These are phyloP conservation scores for Phoeniculus purpureus DNA, from an alignment of 2,797 vertebrate species.

Conservation along the genomic window DNA sequence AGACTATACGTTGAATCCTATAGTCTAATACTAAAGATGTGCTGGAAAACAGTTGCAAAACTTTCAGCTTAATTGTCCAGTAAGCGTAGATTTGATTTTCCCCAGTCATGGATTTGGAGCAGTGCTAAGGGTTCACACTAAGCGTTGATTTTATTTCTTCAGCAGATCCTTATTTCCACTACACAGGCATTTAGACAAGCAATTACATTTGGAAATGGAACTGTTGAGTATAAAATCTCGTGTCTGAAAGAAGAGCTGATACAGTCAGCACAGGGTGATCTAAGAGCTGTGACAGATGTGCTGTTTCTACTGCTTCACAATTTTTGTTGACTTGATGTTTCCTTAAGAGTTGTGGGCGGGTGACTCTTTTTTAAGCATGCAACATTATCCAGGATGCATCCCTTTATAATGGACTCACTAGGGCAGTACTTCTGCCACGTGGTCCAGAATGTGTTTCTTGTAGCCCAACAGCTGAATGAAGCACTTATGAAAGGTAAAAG, in stretches of 20 bases:
- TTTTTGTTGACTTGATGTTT: not conserved
- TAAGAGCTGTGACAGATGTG: not conserved
- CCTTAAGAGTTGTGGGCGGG: not conserved
- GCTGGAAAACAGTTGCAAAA: not conserved
- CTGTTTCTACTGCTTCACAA: not conserved
- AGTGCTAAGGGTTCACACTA: not conserved
- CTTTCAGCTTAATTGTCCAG: not conserved
- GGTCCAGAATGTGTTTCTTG: not conserved
- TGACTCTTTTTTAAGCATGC: not conserved
- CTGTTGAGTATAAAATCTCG: not conserved
- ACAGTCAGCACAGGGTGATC: not conserved
- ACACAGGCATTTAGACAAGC: not conserved
- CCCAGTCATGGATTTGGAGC: not conserved
- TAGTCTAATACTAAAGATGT: not conserved
- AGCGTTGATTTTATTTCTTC: slow-evolving; percentile 16
- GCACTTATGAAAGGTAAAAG: not conserved
- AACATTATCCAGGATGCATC: not conserved
- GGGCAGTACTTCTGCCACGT: not conserved
- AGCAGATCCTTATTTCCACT: not conserved
- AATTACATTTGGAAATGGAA: not conserved
- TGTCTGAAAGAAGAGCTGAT: not conserved
- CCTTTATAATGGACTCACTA: not conserved
- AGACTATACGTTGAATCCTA: not conserved
- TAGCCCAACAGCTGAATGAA: not conserved
- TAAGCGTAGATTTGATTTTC: slow-evolving; percentile 3